Conservation (phyloP, 2,888 invertebrate species). For the Stenurella melanura region DNA sequence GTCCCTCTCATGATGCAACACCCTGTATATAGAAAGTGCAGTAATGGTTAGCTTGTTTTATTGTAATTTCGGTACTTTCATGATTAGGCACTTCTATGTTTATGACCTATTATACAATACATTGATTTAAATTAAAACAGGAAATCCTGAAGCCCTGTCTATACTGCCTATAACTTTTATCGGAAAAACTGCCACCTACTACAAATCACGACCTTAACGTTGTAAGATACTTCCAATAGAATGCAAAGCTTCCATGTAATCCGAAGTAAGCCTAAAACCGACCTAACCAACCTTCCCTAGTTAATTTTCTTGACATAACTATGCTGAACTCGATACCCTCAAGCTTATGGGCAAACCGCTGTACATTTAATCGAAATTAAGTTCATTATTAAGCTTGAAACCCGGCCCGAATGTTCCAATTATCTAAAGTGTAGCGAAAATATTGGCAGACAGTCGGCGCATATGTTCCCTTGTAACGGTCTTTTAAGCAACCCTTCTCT, state of each 20-base stretch:
- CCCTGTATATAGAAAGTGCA: no score
- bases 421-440: conserved; percentile 58
- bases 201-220: conserved; percentile 2
- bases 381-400: conserved; percentile 63
- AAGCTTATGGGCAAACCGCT: conserved; percentile 61
- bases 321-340: conserved; percentile 59
- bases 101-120: no score
- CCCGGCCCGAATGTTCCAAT: conserved; percentile 48
- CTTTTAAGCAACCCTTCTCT: conserved; percentile 37
- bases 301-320: conserved; percentile 61
- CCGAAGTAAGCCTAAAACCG: conserved; percentile 27
- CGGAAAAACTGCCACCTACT: conserved; percentile 2
- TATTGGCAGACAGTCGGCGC: conserved; percentile 47
- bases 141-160: no score
- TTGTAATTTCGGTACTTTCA: no score
- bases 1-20: no score
- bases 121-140: no score
- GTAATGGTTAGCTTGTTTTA: no score
- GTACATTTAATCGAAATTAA: conserved; percentile 64
- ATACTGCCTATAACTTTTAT: background rate
- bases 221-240: conserved; percentile 33
- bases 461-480: conserved; percentile 32
- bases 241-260: conserved; percentile 24
- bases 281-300: conserved; percentile 44
- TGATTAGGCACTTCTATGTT: no score